A percentile compares a stretch with the other conserved stretches of the same genome.
phyloP scores from a whole-genome alignment of 37 sponge, comb jelly and placozoan genomes.

The Dysidea cf. avara region DNA sequence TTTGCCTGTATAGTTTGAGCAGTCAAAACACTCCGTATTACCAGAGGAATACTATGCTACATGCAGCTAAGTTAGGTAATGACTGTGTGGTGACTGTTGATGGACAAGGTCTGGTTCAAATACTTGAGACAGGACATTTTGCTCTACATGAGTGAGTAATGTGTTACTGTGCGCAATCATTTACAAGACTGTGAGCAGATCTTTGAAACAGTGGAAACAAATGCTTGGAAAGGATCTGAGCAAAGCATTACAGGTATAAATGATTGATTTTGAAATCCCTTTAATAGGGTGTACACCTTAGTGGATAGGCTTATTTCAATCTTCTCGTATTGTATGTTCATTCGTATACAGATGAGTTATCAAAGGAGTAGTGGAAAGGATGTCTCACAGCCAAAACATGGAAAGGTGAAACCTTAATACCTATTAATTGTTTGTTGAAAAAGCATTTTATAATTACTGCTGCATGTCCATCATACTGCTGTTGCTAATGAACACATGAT shows the following conservation, averaged over 20 bases:
- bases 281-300: not conserved
- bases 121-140: constrained; percentile 49
- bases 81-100: constrained; percentile 44
- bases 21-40: no score
- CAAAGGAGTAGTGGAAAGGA: constrained; percentile 56
- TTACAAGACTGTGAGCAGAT: constrained; percentile 19
- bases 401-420: constrained; percentile 47
- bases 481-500: no score
- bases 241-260: constrained; percentile 10
- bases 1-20: not conserved
- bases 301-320: not conserved
- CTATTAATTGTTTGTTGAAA: no score
- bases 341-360: constrained; percentile 26
- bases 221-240: constrained; percentile 52
- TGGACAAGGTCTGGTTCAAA: constrained; percentile 33
- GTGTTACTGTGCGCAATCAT: not conserved
- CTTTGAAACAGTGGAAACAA: constrained; percentile 59
- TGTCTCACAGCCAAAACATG: constrained; percentile 84
- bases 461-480: no score
- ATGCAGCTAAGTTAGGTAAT: not conserved
- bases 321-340: not conserved
- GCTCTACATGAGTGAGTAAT: constrained; percentile 32
- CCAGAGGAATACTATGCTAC: no score
- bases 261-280: no score
- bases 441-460: no score